Evolutionary conservation across 1,140 invertebrate species (phyloP).

Genomic region (Bombus impatiens): DNA sequence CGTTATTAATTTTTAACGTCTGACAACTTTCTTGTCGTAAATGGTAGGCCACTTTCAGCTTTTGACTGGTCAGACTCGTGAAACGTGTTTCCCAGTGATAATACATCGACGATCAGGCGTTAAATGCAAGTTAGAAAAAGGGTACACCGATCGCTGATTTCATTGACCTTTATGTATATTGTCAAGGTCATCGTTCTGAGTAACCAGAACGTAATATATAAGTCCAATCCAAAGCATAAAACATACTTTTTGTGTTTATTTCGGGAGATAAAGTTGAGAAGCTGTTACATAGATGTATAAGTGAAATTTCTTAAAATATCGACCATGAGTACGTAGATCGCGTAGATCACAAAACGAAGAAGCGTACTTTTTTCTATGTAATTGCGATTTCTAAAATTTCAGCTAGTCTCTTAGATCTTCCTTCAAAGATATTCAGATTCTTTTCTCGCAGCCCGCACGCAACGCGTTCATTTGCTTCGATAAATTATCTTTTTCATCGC

Average conservation of each 20-base stretch:
- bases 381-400: not conserved
- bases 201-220: too few relatives aligned
- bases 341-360: too few relatives aligned
- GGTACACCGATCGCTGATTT: not conserved
- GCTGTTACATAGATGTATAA: too few relatives aligned
- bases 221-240: too few relatives aligned
- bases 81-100: not conserved
- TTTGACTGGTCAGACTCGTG: too few relatives aligned
- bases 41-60: not conserved
- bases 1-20: conserved; percentile 33
- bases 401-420: not conserved
- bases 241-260: too few relatives aligned
- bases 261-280: too few relatives aligned
- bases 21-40: not conserved
- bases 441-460: too few relatives aligned
- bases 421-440: not conserved
- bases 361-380: not conserved
- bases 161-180: not conserved
- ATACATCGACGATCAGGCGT: not conserved
- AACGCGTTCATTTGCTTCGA: not conserved
- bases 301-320: too few relatives aligned
- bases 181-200: too few relatives aligned
- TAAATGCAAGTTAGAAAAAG: not conserved
- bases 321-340: too few relatives aligned
- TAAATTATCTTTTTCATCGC: conserved; percentile 28